Percentiles rank a stretch among this genome's conserved stretches.
These are phyloP conservation scores for Oreotrochilus melanogaster DNA, from an alignment of 2,113 vertebrate species.

Conservation along the genomic window DNA sequence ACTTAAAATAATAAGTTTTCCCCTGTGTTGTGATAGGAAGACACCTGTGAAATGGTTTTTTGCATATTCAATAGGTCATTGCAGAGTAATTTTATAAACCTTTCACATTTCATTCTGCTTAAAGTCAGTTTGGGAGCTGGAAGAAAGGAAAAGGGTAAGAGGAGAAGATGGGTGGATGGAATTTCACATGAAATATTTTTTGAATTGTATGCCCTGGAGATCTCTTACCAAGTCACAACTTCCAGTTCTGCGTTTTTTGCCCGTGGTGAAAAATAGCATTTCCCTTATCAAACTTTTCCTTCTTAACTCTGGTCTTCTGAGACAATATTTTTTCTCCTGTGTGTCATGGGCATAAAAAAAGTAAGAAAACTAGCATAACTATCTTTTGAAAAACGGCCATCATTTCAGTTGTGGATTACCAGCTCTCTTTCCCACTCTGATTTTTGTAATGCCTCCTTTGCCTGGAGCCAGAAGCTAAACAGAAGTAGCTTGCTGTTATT, in stretches of 20 bases:
- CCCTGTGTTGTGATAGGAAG: not conserved
- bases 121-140: not conserved
- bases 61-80: not conserved
- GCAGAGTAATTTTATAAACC: not conserved
- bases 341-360: not conserved
- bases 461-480: not conserved
- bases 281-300: not conserved
- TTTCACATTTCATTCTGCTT: not conserved
- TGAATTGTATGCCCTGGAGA: not conserved
- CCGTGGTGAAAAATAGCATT: not conserved
- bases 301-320: not conserved
- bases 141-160: not conserved
- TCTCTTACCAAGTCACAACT: not conserved
- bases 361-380: not conserved
- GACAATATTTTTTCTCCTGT: not conserved
- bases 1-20: not conserved
- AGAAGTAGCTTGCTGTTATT: not conserved
- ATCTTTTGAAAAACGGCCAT: conserved; percentile 2
- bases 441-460: not conserved
- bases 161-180: not conserved
- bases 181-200: not conserved
- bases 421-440: not conserved
- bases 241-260: not conserved
- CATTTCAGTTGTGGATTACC: not conserved
- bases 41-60: not conserved